Conservation (phyloP, 1,140 invertebrate species). For the Augochlora pura region DNA sequence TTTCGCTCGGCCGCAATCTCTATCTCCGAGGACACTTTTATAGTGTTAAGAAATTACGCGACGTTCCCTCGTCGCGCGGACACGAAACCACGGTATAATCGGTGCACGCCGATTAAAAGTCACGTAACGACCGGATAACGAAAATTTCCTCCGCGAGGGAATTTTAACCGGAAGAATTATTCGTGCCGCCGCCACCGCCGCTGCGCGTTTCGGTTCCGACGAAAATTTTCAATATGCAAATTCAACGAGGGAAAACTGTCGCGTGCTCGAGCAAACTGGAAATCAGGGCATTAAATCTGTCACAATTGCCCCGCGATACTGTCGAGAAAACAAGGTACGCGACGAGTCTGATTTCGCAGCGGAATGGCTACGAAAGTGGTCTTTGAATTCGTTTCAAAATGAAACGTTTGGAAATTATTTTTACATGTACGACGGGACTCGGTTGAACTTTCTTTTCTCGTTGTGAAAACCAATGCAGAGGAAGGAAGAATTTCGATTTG, state of each 20-base stretch:
- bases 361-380: too few relatives aligned
- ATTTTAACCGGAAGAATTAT: not conserved
- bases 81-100: too few relatives aligned
- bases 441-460: too few relatives aligned
- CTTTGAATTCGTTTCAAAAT: too few relatives aligned
- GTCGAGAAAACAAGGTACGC: too few relatives aligned
- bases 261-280: not conserved
- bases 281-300: not conserved
- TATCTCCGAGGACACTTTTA: conserved; percentile 18
- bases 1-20: not conserved
- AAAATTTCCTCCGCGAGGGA: not conserved
- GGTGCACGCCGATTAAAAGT: not conserved
- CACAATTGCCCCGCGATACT: not conserved
- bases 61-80: not conserved
- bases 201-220: not conserved
- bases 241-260: not conserved
- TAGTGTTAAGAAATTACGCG: conserved; percentile 18
- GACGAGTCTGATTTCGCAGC: too few relatives aligned
- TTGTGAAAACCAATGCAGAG: too few relatives aligned
- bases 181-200: not conserved
- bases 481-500: too few relatives aligned
- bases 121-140: not conserved
- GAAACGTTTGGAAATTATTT: too few relatives aligned
- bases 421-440: too few relatives aligned
- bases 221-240: not conserved